phyloP scores from a whole-genome alignment of 2,888 invertebrate genomes.

The Microctonus brassicae region DNA sequence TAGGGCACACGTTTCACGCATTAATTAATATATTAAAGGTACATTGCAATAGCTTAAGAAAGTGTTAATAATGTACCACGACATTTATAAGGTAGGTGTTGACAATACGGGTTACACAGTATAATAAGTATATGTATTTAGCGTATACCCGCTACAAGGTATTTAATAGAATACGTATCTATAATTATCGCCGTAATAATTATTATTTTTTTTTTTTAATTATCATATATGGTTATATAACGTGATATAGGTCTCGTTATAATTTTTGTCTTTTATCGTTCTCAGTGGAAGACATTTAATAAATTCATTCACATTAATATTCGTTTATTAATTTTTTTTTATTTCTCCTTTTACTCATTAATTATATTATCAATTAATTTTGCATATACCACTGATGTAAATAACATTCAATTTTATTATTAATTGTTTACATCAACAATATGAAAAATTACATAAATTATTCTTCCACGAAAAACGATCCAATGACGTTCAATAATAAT shows the following conservation, averaged over 20 bases:
- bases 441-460: neutral
- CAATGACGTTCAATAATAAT: slow-evolving; percentile 32
- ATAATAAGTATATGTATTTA: slow-evolving; percentile 62
- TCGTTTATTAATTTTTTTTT: neutral
- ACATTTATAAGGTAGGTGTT: slow-evolving; percentile 57
- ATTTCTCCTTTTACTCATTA: neutral
- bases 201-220: slow-evolving; percentile 29
- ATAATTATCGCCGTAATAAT: slow-evolving; percentile 61
- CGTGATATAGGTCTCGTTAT: slow-evolving; percentile 63
- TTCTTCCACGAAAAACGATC: slow-evolving; percentile 40
- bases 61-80: slow-evolving; percentile 64
- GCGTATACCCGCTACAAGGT: slow-evolving; percentile 63
- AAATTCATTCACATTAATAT: slow-evolving; percentile 7
- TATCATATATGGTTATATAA: slow-evolving; percentile 59
- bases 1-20: slow-evolving; percentile 69
- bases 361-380: neutral
- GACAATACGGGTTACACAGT: slow-evolving; percentile 51
- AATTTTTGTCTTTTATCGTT: slow-evolving; percentile 60
- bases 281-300: slow-evolving; percentile 55
- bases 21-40: slow-evolving; percentile 67
- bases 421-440: neutral
- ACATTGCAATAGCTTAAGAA: slow-evolving; percentile 66
- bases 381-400: neutral
- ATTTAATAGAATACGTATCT: slow-evolving; percentile 61
- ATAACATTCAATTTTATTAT: slow-evolving; percentile 6